Base-by-base conservation (phyloP, 1,140 invertebrate species). In the Drosophila trapezifrons region DNA sequence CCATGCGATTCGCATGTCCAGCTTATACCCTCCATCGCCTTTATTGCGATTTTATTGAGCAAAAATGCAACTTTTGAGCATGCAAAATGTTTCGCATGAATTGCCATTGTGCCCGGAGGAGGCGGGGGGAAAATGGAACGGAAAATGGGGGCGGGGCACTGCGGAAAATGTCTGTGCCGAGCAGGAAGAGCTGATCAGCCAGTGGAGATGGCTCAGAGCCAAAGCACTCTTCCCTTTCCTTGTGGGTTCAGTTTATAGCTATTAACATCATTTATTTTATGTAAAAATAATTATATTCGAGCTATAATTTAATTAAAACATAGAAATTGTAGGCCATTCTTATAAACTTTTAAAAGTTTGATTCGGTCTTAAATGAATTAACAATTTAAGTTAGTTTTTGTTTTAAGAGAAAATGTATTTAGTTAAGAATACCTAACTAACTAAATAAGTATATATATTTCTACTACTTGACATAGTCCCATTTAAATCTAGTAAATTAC, bases 21-120 rank as follows among this genome's bases (percentile, higher is more conserved):
- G 69, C 76, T 83, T 55, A 49, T 71, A 25, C 60, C 72, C 63
- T 72, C 77, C 71, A 65, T 43, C 45, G 62, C 72, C 63, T 87
- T 87, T 87, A 87, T 87, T 89, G 83, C 84, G 78, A 66, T 87
- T 87, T 89, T 87, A 87, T 87, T 81, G 76, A 79, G 59, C 84
- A 83, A 87, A 87, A 87, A 83, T 87, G 81, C 83, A 77, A 80
- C 79, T 74, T 83, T 73, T 56, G 70, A 87, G 72, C 72, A 83
- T 79, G 76, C 64, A 80, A 87, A 89, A 80, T 83, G 78, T 64
- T 78, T 56, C 35, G 76, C 76, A 59, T 83, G 63, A 83, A 76
- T 89, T 78, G 83, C 70, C 69, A 83, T 77, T 79, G 51, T 56
- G 52, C 22, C 10, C 13, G 25, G 20, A 27, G 12, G 25, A n/a